These are phyloP conservation scores for Microctonus brassicae DNA, from an alignment of 2,888 invertebrate species.

Conservation along the genomic window DNA sequence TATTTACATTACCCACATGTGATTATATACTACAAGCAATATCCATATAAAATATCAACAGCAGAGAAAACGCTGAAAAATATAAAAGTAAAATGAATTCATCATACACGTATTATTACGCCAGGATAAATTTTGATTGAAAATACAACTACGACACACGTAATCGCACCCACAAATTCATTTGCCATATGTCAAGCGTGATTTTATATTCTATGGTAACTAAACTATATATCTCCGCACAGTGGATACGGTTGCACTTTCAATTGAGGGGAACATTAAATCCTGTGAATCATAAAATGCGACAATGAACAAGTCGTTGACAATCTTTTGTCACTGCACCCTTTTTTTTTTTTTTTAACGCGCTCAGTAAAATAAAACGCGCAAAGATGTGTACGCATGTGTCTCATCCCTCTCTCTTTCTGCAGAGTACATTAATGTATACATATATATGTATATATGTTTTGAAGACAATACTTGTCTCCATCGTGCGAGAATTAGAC, in stretches of 20 bases:
- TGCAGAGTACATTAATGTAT: not conserved
- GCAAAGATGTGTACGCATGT: not conserved
- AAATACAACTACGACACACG: conserved; percentile 53
- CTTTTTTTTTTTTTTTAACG: not conserved
- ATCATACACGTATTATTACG: conserved; percentile 38
- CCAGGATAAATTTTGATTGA: conserved; percentile 47
- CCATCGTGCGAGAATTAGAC: not conserved
- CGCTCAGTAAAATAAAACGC: conserved; percentile 1
- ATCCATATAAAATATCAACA: not conserved
- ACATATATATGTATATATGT: not conserved
- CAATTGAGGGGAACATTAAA: conserved; percentile 1
- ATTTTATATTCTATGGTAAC: conserved; percentile 11
- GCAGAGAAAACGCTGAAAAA: not conserved
- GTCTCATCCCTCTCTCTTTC: not conserved
- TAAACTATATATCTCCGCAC: not conserved
- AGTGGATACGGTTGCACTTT: not conserved
- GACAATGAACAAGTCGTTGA: conserved; percentile 29
- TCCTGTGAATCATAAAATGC: conserved; percentile 8
- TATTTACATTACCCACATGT: too few species aligned
- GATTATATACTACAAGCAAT: too few species aligned
- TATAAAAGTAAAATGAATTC: conserved; percentile 35
- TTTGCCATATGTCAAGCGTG: conserved; percentile 60
- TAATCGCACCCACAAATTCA: conserved; percentile 36
- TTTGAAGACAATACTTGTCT: not conserved
- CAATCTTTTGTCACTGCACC: conserved; percentile 27